These are phyloP conservation scores for Hipposideros armiger DNA, from an alignment of 2,113 vertebrate species.

Conservation along the genomic window DNA sequence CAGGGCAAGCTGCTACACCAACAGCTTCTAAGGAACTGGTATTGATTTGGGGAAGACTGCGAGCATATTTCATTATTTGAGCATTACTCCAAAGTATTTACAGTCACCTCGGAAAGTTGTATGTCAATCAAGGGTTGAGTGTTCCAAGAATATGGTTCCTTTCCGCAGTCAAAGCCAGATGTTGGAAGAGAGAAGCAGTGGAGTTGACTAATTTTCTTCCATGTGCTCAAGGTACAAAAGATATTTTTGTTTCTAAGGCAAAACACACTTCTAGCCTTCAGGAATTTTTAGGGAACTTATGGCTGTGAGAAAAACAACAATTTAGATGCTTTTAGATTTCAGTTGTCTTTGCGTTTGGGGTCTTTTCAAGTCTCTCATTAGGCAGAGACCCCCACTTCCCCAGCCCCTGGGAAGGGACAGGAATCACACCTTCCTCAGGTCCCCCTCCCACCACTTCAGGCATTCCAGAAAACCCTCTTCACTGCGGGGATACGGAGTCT, in stretches of 20 bases:
- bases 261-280: background rate
- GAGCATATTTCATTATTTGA: background rate
- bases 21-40: background rate
- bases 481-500: background rate
- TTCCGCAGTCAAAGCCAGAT: background rate
- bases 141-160: background rate
- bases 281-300: background rate
- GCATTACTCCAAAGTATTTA: background rate
- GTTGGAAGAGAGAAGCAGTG: background rate
- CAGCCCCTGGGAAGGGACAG: background rate
- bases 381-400: background rate
- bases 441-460: background rate
- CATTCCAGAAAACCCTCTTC: background rate
- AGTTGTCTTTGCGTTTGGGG: background rate
- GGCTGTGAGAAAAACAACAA: background rate
- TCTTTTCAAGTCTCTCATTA: background rate
- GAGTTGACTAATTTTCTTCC: background rate
- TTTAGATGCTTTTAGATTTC: background rate
- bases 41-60: background rate
- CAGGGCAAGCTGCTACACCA: background rate
- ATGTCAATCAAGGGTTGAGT: background rate
- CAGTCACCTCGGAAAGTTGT: constrained; percentile 5
- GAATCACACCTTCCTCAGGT: background rate
- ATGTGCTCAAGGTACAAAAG: background rate
- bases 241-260: constrained; percentile 2